A percentile compares a stretch with the other conserved stretches of the same genome.
Conservation (phyloP, 1,140 invertebrate genomes). For the Drosophila subpulchrella region DNA sequence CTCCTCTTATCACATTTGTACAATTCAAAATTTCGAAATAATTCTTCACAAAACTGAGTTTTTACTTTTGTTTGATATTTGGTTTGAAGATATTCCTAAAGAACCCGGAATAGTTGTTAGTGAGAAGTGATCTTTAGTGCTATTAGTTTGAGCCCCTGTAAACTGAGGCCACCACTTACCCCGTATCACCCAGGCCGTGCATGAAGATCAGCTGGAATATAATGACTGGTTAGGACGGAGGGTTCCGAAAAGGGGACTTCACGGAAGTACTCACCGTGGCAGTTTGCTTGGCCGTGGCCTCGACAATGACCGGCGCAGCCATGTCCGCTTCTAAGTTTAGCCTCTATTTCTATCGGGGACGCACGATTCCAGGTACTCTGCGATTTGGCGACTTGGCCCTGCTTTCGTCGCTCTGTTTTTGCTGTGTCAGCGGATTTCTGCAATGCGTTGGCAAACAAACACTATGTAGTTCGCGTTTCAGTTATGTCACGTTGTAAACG, state of each 20-base stretch:
- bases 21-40: not conserved
- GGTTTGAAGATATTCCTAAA: no score
- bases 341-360: slow-evolving; percentile 60
- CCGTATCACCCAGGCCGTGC: slow-evolving; percentile 89
- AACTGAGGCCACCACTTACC: slow-evolving; percentile 84
- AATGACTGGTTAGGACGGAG: not conserved
- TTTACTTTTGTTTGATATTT: no score
- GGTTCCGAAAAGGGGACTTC: no score
- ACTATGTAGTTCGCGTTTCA: slow-evolving; percentile 21
- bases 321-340: slow-evolving; percentile 74
- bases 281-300: slow-evolving; percentile 91
- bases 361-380: slow-evolving; percentile 30
- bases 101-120: no score
- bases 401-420: slow-evolving; percentile 24
- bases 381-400: slow-evolving; percentile 15
- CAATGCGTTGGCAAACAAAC: slow-evolving; percentile 4
- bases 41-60: no score
- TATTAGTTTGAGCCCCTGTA: not conserved
- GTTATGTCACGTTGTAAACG: slow-evolving; percentile 70
- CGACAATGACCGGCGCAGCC: slow-evolving; percentile 90
- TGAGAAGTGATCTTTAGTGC: not conserved
- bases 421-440: slow-evolving; percentile 32
- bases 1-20: not conserved
- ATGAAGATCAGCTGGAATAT: slow-evolving; percentile 89
- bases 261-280: slow-evolving; percentile 88